phyloP scores from a whole-genome alignment of 2,888 invertebrate genomes.

The Drosophila paucipuncta region DNA sequence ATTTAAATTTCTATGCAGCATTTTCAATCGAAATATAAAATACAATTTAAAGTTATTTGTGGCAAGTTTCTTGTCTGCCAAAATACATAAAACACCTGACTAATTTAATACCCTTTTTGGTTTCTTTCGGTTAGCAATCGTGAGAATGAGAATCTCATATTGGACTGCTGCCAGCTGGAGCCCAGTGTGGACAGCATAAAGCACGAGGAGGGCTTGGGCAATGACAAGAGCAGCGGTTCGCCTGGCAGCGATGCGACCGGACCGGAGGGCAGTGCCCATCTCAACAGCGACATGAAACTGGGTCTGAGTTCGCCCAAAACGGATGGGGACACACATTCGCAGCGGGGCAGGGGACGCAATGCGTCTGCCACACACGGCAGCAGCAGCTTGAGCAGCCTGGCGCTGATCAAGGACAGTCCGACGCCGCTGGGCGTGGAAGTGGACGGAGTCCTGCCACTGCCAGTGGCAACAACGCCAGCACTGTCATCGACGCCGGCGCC shows the following conservation, averaged over 20 bases:
- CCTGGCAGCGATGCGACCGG: constrained; percentile 92
- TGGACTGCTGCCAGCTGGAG: constrained; percentile 97
- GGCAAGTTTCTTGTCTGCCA: not conserved
- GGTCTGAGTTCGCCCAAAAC: constrained; percentile 85
- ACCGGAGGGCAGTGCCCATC: constrained; percentile 84
- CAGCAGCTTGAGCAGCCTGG: constrained; percentile 69
- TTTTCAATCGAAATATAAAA: not conserved
- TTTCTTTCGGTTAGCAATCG: constrained; percentile 71
- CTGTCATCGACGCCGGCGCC: constrained; percentile 55
- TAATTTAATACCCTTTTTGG: not conserved
- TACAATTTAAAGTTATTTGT: not conserved
- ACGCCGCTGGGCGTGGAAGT: constrained; percentile 73
- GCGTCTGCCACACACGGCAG: constrained; percentile 71
- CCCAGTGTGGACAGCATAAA: constrained; percentile 91
- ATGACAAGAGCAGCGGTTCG: constrained; percentile 94
- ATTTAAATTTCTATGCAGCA: too few relatives aligned
- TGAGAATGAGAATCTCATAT: constrained; percentile 95
- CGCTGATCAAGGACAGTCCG: constrained; percentile 81
- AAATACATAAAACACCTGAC: not conserved
- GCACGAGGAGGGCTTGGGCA: constrained; percentile 88
- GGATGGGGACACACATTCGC: constrained; percentile 79
- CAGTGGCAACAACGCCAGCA: constrained; percentile 66
- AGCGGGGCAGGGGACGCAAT: constrained; percentile 80
- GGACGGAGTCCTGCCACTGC: constrained; percentile 73
- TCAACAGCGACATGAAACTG: constrained; percentile 76